phyloP scores from a whole-genome alignment of 2,113 vertebrate genomes.

The Planiliza haematocheilus region DNA sequence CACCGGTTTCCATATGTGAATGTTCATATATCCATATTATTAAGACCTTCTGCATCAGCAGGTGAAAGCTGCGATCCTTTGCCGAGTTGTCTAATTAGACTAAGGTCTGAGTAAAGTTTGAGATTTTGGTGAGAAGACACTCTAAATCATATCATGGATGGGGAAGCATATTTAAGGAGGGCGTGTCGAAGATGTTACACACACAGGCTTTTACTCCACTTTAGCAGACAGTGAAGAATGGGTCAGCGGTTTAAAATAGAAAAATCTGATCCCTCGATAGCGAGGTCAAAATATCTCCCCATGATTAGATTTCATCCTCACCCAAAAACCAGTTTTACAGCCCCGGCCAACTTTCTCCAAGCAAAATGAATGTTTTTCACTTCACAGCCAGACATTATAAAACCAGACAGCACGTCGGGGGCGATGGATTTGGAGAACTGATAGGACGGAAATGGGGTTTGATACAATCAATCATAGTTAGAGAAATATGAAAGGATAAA shows the following conservation, averaged over 20 bases:
- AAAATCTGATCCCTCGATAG: conserved; percentile 30
- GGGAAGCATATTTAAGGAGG: conserved; percentile 6
- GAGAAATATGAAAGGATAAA: conserved; percentile 18
- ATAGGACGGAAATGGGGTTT: conserved; percentile 17
- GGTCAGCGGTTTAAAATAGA: conserved; percentile 29
- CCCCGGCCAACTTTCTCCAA: conserved; percentile 7
- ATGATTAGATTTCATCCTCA: conserved; percentile 17
- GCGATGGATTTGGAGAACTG: conserved; percentile 7
- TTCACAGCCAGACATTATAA: conserved; percentile 29
- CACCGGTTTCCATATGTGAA: conserved; percentile 2
- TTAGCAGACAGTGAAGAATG: conserved; percentile 10
- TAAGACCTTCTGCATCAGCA: conserved; percentile 5
- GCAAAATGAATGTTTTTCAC: conserved; percentile 29
- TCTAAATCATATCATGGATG: conserved; percentile 20
- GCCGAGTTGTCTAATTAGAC: conserved; percentile 24
- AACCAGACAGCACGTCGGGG: conserved; percentile 8
- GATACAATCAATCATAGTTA: conserved; percentile 21
- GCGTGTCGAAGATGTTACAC: not conserved
- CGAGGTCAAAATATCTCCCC: not conserved
- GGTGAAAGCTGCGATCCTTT: conserved; percentile 3
- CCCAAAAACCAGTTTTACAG: conserved; percentile 19
- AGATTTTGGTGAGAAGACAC: conserved; percentile 1
- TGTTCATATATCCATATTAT: not conserved
- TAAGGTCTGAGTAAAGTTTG: conserved; percentile 7
- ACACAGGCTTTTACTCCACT: conserved; percentile 11